These are phyloP conservation scores for Microcebus tavaratra DNA, from an alignment of 2,113 vertebrate genomes.

Conservation along the genomic window DNA sequence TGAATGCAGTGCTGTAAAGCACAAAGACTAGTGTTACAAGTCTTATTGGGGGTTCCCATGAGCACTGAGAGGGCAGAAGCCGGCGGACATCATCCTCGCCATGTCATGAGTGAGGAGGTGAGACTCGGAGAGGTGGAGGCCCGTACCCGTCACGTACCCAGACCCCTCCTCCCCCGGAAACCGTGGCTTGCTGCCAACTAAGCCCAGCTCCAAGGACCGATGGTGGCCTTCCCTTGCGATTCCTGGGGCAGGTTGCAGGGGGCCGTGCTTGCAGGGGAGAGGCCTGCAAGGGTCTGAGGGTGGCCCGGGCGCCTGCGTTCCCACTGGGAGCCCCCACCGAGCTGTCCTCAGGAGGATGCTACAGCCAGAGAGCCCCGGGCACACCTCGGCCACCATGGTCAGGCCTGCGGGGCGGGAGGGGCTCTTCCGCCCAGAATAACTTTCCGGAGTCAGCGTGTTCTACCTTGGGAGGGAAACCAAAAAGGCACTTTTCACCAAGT, in stretches of 20 bases:
- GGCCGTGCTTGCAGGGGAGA: not conserved
- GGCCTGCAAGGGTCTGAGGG: not conserved
- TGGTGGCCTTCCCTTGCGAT: rapidly evolving
- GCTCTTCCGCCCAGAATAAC: not conserved
- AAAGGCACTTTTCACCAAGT: not conserved
- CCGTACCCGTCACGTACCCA: not conserved
- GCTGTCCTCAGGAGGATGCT: not conserved
- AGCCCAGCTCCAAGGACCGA: rapidly evolving
- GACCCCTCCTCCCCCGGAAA: not conserved
- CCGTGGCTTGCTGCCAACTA: rapidly evolving
- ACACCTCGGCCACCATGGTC: not conserved
- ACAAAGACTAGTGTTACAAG: too few relatives aligned
- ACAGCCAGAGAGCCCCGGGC: not conserved
- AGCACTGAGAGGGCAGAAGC: not conserved
- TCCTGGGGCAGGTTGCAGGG: not conserved
- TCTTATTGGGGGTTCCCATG: not conserved
- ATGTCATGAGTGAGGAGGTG: not conserved
- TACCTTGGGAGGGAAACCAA: not conserved
- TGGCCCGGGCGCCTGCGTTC: not conserved
- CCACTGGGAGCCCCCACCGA: rapidly evolving
- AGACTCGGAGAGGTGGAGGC: not conserved
- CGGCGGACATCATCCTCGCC: too few relatives aligned
- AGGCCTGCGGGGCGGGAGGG: not conserved
- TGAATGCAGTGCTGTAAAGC: too few relatives aligned
- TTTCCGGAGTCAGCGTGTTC: slow-evolving; percentile 33